Base-by-base conservation (phyloP, 2,888 invertebrate species). In the Vesta saturnalis region DNA sequence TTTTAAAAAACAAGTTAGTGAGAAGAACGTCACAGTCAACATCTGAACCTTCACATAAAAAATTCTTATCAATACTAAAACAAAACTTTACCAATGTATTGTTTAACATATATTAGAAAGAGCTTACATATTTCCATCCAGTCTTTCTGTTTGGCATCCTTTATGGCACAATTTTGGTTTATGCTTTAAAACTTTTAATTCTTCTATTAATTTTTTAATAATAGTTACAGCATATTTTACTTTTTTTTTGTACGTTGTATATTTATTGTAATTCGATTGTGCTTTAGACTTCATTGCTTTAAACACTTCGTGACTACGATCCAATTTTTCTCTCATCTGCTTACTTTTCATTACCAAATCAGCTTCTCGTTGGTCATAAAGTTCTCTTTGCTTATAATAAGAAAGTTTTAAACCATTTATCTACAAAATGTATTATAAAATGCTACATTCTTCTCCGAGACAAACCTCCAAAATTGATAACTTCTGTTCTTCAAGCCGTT, bases 221-320 rank as follows among this genome's bases (percentile, higher is more conserved):
- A 67, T 56, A 39, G 19, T 52, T 3, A 67, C 21, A n/a, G 71
- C 61, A 60, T 66, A 55, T 63, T 69, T 69, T 15, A 73, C 54
- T 69, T 65, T 73, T 19, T 54, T 23, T 67, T 69, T 73, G 47
- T 73, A 73, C 39, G 19, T 64, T 3, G 43, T 43, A 19, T 62
- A 67, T 71, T 73, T 73, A 14, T 30, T 63, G 47, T 68, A 46
- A 47, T 61, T 57, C 47, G 46, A 35, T 16, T 59, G 16, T 18
- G 35, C 52, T 15, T 16, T 46, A 35, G 46, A n/a, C 56, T 57
- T 56, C 10, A 54, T 23, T 0, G 8, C 12, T 12, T 39, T 49
- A 16, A 15, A 60, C 19, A 16, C 15, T 39, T n/a, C 46, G 12
- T 30, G 14, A 39, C 22, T 23, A 19, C 18, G 14, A 39, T 15